phyloP scores from a whole-genome alignment of 2,888 invertebrate genomes.

The Pristionchus mayeri region DNA sequence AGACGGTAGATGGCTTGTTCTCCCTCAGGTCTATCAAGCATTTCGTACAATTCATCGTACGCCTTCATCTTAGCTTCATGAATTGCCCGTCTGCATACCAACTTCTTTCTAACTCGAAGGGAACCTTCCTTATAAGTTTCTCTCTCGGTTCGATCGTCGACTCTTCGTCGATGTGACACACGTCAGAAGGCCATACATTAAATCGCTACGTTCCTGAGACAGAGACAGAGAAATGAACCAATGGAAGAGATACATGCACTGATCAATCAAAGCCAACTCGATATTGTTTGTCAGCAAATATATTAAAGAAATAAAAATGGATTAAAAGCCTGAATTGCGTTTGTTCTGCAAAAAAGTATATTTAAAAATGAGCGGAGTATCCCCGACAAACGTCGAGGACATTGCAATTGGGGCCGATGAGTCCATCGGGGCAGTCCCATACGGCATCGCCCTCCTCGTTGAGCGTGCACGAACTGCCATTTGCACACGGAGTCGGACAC shows the following conservation, averaged over 20 bases:
- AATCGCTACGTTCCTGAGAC: constrained; percentile 38
- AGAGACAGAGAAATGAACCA: not conserved
- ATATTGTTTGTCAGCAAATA: too few relatives aligned
- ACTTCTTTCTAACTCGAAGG: too few relatives aligned
- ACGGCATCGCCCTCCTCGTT: constrained; percentile 43
- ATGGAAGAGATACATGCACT: not conserved
- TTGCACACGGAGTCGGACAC: constrained; percentile 62
- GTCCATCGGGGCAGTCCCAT: constrained; percentile 69
- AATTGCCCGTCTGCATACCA: too few relatives aligned
- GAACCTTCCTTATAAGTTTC: not conserved
- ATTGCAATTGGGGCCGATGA: constrained; percentile 73
- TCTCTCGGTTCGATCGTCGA: not conserved
- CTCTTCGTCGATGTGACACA: constrained; percentile 38
- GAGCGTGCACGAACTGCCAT: constrained; percentile 57
- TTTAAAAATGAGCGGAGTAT: too few relatives aligned
- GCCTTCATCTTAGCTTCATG: too few relatives aligned
- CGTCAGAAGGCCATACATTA: not conserved
- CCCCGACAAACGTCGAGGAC: constrained; percentile 70
- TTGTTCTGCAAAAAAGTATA: too few relatives aligned
- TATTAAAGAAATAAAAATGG: not conserved
- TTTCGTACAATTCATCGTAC: too few relatives aligned
- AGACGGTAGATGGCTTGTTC: too few relatives aligned
- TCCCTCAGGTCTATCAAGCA: too few relatives aligned
- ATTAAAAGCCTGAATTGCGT: too few relatives aligned
- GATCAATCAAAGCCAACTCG: not conserved